Conservation (phyloP, 2,797 vertebrate species). For the Xenentodon cancila region DNA sequence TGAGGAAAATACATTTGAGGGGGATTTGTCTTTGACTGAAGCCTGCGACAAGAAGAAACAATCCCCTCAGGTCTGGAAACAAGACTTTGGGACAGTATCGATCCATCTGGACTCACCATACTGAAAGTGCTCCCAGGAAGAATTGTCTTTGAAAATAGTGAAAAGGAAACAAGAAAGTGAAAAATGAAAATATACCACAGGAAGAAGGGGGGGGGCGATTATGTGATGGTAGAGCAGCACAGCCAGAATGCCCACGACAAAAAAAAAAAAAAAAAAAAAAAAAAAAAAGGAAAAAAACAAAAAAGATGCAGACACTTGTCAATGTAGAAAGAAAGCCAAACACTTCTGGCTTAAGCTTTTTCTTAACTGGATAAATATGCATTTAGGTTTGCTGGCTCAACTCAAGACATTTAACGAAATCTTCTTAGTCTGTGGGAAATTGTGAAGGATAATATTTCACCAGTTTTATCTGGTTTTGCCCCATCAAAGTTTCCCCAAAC, state of each 20-base stretch:
- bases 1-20: constrained; percentile 11
- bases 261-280: too few relatives aligned
- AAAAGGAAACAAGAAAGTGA: constrained; percentile 53
- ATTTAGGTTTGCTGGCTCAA: too few relatives aligned
- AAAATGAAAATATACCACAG: constrained; percentile 45
- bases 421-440: too few relatives aligned
- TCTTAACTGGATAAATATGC: too few relatives aligned
- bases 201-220: constrained; percentile 13
- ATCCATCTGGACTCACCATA: constrained; percentile 75
- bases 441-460: too few relatives aligned
- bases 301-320: too few relatives aligned
- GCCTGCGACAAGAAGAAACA: constrained; percentile 12
- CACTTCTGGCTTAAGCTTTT: too few relatives aligned
- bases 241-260: neutral
- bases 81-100: constrained; percentile 27
- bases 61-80: constrained; percentile 34
- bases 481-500: too few relatives aligned
- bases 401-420: too few relatives aligned
- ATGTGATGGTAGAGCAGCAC: constrained; percentile 12
- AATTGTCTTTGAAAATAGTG: constrained; percentile 77
- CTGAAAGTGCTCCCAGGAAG: constrained; percentile 83
- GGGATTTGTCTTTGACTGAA: constrained; percentile 12
- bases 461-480: too few relatives aligned
- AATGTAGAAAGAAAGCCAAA: too few relatives aligned
- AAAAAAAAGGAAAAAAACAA: too few relatives aligned